Base-by-base conservation (phyloP, 2,797 vertebrate species). In the Macropus fuliginosus region DNA sequence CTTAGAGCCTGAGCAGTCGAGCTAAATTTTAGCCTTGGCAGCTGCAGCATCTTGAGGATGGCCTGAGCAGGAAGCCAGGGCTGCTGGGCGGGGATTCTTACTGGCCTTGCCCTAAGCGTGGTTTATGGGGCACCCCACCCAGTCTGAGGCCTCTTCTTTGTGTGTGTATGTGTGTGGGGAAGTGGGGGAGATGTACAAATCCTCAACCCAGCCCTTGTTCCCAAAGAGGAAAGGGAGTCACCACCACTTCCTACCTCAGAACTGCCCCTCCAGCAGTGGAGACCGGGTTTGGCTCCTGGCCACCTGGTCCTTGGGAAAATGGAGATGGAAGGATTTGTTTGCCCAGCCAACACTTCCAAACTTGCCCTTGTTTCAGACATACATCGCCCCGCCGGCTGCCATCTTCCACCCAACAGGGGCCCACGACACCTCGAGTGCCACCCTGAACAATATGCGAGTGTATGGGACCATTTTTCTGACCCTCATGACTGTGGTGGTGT, bases 381-480 rank as follows among this genome's bases (percentile, higher is more conserved):
- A 99, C 91, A 99, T 99, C 97, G 98, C 99, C 91, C 99, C 99
- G 5, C 99, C 99, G 96, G 99, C 99, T 1, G 99, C 99, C 96
- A 99, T 99, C 98, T 99, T 99, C 98, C 99, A 99, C 56, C 97
- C 99, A 0, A 98, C 98, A 0, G 99, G 99, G 95, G 98, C 98
- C 74, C 99, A 99, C 0, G 99, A 99, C 56, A 98, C 98, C 0
- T 99, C 99, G 96, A 99, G 98, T 56, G 99, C 99, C 95, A 99
- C 99, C 98, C 98, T 99, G 81, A 99, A 99, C 98, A 99, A 99
- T 97, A 99, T 99, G 99, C 98, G 99, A 55, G 99, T 99, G 16
- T 99, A 99, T n/a, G 99, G 99, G 89, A 99, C 99, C 0, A 98
- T 99, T 93, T 99, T 99, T 97, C 99, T 99, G 97, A 99, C 98